phyloP scores from a whole-genome alignment of 2,113 vertebrate species.

The Mastomys coucha region DNA sequence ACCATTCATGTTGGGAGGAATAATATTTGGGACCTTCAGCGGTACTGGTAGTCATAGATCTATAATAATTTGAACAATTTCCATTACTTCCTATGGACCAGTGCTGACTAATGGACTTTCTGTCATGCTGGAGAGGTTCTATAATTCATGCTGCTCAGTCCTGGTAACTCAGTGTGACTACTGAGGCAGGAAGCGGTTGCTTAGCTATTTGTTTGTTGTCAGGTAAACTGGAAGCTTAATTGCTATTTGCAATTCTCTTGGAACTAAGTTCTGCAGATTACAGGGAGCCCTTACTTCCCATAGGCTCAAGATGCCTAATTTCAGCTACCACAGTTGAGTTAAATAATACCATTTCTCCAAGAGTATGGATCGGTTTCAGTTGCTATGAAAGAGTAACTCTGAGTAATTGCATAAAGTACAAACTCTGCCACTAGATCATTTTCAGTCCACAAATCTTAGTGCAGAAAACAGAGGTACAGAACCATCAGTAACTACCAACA shows the following conservation, averaged over 20 bases:
- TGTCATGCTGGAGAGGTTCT: neutral
- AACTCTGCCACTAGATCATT: neutral
- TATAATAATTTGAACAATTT: neutral
- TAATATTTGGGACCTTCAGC: neutral
- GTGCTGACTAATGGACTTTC: neutral
- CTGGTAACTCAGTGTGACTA: neutral
- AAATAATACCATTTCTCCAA: neutral
- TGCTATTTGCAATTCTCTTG: neutral
- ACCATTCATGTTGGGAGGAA: neutral
- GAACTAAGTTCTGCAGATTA: neutral
- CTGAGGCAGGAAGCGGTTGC: neutral
- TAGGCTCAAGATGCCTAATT: neutral
- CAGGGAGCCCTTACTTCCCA: neutral
- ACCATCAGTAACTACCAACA: neutral
- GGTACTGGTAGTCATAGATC: neutral
- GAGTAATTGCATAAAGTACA: neutral
- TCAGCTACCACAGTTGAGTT: neutral
- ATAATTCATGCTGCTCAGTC: neutral
- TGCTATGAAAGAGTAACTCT: neutral
- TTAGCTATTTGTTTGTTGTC: neutral
- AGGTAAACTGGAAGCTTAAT: neutral
- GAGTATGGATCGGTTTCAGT: neutral
- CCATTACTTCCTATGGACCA: neutral
- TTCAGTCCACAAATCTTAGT: neutral
- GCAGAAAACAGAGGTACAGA: neutral